phyloP scores from a whole-genome alignment of 2,797 vertebrate species.

The Enteromius viviparus region DNA sequence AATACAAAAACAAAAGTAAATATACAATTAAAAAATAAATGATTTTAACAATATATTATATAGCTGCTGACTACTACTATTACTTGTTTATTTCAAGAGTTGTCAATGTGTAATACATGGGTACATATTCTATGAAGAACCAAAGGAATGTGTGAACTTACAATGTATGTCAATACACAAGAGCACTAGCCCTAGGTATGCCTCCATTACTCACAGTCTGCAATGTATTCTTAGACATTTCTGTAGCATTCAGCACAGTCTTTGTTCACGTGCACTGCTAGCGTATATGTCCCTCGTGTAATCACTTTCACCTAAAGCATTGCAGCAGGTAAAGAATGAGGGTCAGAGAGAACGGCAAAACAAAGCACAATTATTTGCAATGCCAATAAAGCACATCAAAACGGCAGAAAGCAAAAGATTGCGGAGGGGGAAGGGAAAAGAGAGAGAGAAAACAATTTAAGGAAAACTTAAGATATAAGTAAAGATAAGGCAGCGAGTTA shows the following conservation, averaged over 20 bases:
- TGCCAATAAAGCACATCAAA: background rate
- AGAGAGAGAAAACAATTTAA: background rate
- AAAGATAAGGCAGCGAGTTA: conserved; percentile 1
- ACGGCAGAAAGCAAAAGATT: background rate
- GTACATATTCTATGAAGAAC: background rate
- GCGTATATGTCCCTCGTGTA: conserved; percentile 33
- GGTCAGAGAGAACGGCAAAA: conserved; percentile 8
- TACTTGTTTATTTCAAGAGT: background rate
- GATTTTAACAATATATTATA: background rate
- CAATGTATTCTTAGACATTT: conserved; percentile 28
- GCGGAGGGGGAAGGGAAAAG: background rate
- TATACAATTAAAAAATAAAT: background rate
- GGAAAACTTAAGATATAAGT: conserved; percentile 13
- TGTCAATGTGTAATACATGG: background rate
- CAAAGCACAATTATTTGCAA: background rate
- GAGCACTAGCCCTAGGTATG: conserved; percentile 22
- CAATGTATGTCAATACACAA: conserved; percentile 26
- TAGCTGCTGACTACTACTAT: background rate
- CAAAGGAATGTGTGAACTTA: background rate
- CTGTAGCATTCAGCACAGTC: conserved; percentile 29
- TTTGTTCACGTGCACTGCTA: conserved; percentile 24
- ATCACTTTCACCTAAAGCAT: conserved; percentile 38
- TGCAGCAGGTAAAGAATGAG: conserved; percentile 39
- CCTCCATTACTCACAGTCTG: conserved; percentile 29
- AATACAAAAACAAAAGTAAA: background rate